Conservation (phyloP, 2,888 invertebrate genomes). For the Venusia cambrica region DNA sequence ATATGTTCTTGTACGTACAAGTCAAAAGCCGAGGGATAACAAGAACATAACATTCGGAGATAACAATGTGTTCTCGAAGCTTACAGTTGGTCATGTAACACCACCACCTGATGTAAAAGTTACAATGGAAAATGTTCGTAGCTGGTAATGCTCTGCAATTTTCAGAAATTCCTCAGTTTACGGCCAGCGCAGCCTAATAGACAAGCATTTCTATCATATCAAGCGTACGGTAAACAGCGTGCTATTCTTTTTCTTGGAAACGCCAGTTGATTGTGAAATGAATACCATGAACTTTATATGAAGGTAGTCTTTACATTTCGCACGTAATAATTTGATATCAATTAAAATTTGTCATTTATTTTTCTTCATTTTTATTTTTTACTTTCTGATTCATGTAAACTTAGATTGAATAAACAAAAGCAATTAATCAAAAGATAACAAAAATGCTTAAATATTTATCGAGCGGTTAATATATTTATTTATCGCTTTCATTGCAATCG, state of each 20-base stretch:
- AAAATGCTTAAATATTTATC: too few relatives aligned
- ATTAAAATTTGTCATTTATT: too few relatives aligned
- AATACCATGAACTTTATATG: slow-evolving; percentile 17
- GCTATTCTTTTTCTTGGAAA: slow-evolving; percentile 17
- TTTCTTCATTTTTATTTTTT: too few relatives aligned
- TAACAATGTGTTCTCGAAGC: slow-evolving; percentile 44
- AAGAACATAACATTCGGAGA: slow-evolving; percentile 43
- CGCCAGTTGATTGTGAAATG: slow-evolving; percentile 18
- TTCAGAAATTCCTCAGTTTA: slow-evolving; percentile 10
- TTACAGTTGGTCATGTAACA: slow-evolving; percentile 38
- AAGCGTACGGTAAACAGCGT: slow-evolving; percentile 18
- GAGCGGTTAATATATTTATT: too few relatives aligned
- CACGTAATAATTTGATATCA: too few relatives aligned
- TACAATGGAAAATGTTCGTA: slow-evolving; percentile 15
- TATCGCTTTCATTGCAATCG: too few relatives aligned
- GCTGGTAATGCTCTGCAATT: slow-evolving; percentile 11
- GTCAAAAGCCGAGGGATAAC: slow-evolving; percentile 36
- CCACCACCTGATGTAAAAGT: slow-evolving; percentile 20
- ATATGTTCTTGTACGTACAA: slow-evolving; percentile 25
- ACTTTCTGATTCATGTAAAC: too few relatives aligned
- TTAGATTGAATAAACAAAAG: too few relatives aligned
- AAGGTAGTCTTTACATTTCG: slow-evolving; percentile 6
- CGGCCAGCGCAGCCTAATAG: slow-evolving; percentile 8
- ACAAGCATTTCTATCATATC: slow-evolving; percentile 15
- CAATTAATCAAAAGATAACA: too few relatives aligned